Base-by-base conservation (phyloP, 1,140 invertebrate species). In the Zaprionus ornatus region DNA sequence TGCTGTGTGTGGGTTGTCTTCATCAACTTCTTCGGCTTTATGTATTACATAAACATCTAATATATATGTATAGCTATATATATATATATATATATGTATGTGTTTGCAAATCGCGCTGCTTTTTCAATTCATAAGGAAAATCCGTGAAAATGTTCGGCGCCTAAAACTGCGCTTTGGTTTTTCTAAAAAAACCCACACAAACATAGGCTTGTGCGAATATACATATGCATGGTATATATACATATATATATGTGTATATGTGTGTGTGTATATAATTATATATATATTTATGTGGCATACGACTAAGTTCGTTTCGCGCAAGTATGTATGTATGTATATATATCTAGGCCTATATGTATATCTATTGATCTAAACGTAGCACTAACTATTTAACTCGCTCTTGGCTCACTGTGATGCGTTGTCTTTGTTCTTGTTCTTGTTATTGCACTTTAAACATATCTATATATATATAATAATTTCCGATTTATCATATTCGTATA, bases 41-140 rank as follows among this genome's bases (percentile, higher is more conserved):
- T 82, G 77, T 82, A 86, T 86, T 82, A 82, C 82, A 86, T 86
- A 85, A 85, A 81, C 79, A 73, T 69, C 71, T 81, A 81, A 57
- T 81, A 81, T 70, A 72, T 79, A 67, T 71, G 29, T 45, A 74
- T 60, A 56, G 45, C 74, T 65, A 52, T 84, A 71, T 68, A 65
- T 68, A 59, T 66, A 29, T 68, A 32, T 66, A 54, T 83, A 10
- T 64, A 19, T 67, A 23, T 66, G 27, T 76, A 48, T 72, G 50
- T 82, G 64, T 74, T 59, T 79, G 77, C 81, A 84, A 84, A 80
- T 84, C 81, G 77, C 82, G 77, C 74, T 77, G 81, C 81, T 64
- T 70, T 79, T 42, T 72, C 75, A 75, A 82, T 77, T 86, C 76
- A 35, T 56, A 50, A 37, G 35, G 37, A 6, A 23, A 40, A 21